Conservation (phyloP, 2,888 invertebrate genomes). For the Oegoconia quadripuncta region DNA sequence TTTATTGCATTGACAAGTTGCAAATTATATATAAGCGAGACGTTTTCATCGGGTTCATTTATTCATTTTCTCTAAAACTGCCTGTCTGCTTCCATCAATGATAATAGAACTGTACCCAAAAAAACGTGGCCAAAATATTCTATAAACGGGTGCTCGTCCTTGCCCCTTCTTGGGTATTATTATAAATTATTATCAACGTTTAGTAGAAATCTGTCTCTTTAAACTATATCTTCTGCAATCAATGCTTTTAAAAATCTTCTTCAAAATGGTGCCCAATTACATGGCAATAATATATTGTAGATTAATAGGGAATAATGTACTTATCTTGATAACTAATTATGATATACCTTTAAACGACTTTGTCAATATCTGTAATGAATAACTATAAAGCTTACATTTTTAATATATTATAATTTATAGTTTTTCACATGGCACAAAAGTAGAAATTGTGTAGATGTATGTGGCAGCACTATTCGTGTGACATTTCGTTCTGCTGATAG, state of each 20-base stretch:
- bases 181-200: conserved; percentile 9
- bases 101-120: neutral
- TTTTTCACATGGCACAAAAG: too few relatives aligned
- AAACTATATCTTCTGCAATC: conserved; percentile 9
- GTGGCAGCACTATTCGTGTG: too few relatives aligned
- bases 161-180: conserved; percentile 18
- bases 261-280: conserved; percentile 45
- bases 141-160: conserved; percentile 5
- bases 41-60: too few relatives aligned
- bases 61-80: too few relatives aligned
- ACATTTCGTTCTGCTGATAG: too few relatives aligned
- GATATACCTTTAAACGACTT: too few relatives aligned
- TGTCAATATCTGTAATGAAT: too few relatives aligned
- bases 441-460: too few relatives aligned
- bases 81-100: neutral
- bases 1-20: conserved; percentile 7
- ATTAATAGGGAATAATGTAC: conserved; percentile 6
- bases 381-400: too few relatives aligned
- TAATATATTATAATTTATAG: too few relatives aligned
- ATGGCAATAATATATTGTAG: conserved; percentile 51
- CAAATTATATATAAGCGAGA: too few relatives aligned
- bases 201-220: conserved; percentile 6
- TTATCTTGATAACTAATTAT: conserved; percentile 6
- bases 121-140: conserved; percentile 5
- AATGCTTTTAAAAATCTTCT: conserved; percentile 26